Base-by-base conservation (phyloP, 23 tunicate species). In the Diplosoma virens region DNA sequence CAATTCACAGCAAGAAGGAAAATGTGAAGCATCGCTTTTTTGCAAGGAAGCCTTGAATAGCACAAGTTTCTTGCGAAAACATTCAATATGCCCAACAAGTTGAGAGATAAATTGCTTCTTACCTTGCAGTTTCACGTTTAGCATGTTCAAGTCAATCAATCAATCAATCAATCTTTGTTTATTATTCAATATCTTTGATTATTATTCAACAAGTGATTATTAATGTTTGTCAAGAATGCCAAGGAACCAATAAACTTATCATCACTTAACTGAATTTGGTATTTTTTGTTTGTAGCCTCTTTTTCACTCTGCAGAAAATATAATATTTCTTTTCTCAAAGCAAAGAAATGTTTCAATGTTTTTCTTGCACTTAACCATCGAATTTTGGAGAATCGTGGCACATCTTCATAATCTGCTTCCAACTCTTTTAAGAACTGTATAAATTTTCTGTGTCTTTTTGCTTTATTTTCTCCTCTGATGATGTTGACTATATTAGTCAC, bases 291-390 rank as follows among this genome's bases (percentile, higher is more conserved):
- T 31, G n/a, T n/a, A n/a, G n/a, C n/a, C n/a, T n/a, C n/a, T n/a
- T n/a, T n/a, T n/a, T n/a, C n/a, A n/a, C 46, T 71, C 63, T 37
- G 77, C 21, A 71, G 11, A 71, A 71, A 74, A 1, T 52, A 0
- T n/a, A n/a, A n/a, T 1, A 74, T 0, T 54, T 0, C 68, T 74
- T 74, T 74, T 52, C 0, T 14, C 69, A 74, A 74, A 52, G 65
- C 37, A 70, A 70, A 74, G 30, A 73, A 73, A 73, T 46, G 54
- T 73, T 54, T 73, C 67, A 74, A 32, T 54, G 67, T 74, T 74
- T 74, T 74, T 58, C 79, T 67, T 74, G 79, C 65, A 74, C 35
- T 26, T 52, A 74, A 74, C 65, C 79, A 74, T 23, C 67, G 79
- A 29, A 74, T 74, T 47, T 54, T 26, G 9, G 76, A 70, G 56